phyloP scores from a whole-genome alignment of 64 coral and sea anemone genomes.

The Anthopleura sola region DNA sequence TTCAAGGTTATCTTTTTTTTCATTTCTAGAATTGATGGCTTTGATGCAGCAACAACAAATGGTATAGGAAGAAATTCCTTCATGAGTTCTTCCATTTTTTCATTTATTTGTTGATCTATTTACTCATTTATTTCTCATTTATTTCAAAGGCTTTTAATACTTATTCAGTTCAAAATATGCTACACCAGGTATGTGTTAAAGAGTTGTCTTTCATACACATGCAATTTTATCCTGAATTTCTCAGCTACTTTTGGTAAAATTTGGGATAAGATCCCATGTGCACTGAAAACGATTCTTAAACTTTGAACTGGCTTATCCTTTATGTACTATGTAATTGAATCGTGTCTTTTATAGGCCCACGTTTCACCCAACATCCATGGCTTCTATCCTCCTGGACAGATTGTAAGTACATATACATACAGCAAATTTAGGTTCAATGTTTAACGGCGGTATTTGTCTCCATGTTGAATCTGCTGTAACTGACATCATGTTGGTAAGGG shows the following conservation, averaged over 20 bases:
- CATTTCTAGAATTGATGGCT: constrained; percentile 2
- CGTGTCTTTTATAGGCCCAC: neutral
- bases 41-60: constrained; percentile 6
- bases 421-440: too few species aligned
- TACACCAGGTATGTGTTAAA: neutral
- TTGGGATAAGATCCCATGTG: too few species aligned
- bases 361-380: constrained; percentile 27
- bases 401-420: neutral
- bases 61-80: neutral
- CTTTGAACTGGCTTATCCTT: too few species aligned
- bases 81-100: neutral
- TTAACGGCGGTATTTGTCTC: neutral
- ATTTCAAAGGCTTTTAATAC: neutral
- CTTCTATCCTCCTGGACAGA: constrained; percentile 24
- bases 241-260: too few species aligned
- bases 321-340: neutral
- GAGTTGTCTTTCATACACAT: too few species aligned
- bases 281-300: too few species aligned
- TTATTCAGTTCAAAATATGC: neutral
- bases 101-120: neutral
- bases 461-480: too few species aligned
- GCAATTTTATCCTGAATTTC: too few species aligned
- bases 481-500: too few species aligned
- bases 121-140: neutral
- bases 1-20: too few species aligned